phyloP scores from a whole-genome alignment of 1,140 invertebrate genomes.

The Drosophila takahashii region DNA sequence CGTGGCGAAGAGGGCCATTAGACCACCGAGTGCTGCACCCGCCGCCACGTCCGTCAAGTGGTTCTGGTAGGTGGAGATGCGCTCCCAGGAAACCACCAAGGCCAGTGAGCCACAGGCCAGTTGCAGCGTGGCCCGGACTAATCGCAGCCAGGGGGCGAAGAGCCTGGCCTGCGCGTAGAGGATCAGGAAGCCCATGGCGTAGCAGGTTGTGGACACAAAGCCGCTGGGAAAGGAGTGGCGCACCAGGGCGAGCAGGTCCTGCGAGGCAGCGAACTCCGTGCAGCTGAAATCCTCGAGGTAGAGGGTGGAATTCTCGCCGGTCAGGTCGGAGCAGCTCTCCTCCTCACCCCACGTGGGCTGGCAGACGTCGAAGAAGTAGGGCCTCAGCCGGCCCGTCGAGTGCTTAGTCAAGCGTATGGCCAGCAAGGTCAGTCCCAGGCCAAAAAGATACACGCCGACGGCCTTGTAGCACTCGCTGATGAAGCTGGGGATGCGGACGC shows the following conservation, averaged over 20 bases:
- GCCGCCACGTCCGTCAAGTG: constrained; percentile 64
- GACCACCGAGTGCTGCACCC: constrained; percentile 47
- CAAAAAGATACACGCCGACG: constrained; percentile 74
- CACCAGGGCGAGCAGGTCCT: constrained; percentile 54
- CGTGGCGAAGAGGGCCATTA: constrained; percentile 49
- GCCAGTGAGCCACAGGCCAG: constrained; percentile 46
- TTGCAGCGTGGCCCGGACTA: constrained; percentile 60
- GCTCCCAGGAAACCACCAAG: constrained; percentile 57
- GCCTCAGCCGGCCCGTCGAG: constrained; percentile 62
- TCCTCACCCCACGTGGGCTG: constrained; percentile 63
- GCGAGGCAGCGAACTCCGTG: constrained; percentile 65
- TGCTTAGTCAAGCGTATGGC: constrained; percentile 54
- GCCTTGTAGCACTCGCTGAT: constrained; percentile 80
- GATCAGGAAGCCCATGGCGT: constrained; percentile 73
- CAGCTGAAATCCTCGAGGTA: constrained; percentile 61
- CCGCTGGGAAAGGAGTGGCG: constrained; percentile 78
- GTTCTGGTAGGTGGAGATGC: constrained; percentile 67
- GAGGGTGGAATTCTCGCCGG: constrained; percentile 12
- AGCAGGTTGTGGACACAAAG: constrained; percentile 55
- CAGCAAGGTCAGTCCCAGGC: constrained; percentile 55
- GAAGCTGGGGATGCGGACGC: constrained; percentile 70
- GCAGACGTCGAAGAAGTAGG: constrained; percentile 75
- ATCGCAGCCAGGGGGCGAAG: constrained; percentile 52
- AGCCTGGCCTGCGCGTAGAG: constrained; percentile 70
- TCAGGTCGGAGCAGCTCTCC: constrained; percentile 16